Percentiles rank a stretch among this genome's conserved stretches.
Conservation (phyloP, 2,797 vertebrate species). For the Linurgus olivaceus region DNA sequence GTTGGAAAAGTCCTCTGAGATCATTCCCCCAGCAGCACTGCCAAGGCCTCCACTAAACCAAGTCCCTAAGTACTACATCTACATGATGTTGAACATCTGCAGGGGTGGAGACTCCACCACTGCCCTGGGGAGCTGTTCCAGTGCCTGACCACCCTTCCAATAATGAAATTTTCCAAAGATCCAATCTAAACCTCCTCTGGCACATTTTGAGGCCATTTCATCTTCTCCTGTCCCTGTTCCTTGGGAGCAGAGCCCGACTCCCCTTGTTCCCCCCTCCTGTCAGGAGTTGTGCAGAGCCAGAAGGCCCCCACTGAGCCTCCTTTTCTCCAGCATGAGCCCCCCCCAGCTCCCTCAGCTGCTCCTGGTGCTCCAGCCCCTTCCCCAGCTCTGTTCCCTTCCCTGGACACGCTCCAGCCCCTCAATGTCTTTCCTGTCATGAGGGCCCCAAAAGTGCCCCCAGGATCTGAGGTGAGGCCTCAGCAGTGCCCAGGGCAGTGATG, state of each 20-base stretch:
- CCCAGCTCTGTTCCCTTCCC: accelerated
- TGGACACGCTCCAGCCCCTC: accelerated
- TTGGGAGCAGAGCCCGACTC: accelerated
- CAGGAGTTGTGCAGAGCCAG: neutral
- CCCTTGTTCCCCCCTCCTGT: accelerated
- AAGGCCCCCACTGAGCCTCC: neutral
- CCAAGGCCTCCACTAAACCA: neutral
- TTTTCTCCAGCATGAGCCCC: neutral
- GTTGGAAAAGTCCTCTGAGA: neutral
- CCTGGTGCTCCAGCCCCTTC: neutral
- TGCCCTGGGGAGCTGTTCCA: neutral
- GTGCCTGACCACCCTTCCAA: neutral
- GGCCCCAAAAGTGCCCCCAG: neutral
- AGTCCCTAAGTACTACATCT: neutral
- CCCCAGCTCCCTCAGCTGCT: accelerated
- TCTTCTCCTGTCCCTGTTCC: neutral
- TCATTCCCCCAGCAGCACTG: neutral
- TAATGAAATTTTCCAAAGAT: neutral
- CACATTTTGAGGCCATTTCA: neutral
- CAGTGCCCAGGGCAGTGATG: neutral
- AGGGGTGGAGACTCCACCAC: neutral
- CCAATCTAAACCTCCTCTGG: neutral
- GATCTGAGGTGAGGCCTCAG: neutral
- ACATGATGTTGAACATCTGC: too few relatives aligned
- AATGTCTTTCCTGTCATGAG: neutral